Evolutionary conservation across 2,113 vertebrate species (phyloP), one percentile per base, ranked within the genome.

Genomic region (Empidonax traillii): DNA sequence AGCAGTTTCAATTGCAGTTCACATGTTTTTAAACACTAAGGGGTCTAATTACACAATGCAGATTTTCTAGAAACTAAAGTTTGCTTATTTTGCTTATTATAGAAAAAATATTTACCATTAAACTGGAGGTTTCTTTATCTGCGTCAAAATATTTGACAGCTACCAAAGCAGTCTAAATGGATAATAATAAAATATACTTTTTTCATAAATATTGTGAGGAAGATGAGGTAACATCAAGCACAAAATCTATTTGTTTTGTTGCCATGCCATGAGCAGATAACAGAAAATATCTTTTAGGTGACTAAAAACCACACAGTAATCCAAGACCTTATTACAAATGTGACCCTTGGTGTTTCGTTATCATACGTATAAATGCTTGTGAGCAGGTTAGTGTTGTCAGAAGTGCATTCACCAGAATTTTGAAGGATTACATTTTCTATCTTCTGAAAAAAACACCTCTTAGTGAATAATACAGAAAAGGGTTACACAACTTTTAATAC

Each of bases 381-480:
- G 88, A 77, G 83, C 22, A 88, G n/a, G 24, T 73, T 69, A 58
- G 10, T 59, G 13, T 94, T 95, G 39, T 66, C 72, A 86, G 31
- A 52, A 84, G 17, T 94, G 12, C 8, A 81, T 18, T 87, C 52
- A 62, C 58, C 47, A 62, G 33, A 31, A 84, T 59, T 31, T 66
- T 88, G 59, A 88, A 94, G 53, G 31, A 91, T 68, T 72, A 30
- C 39, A 30, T 95, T 93, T 96, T 43, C 24, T 87, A 13, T 76
- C 89, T 77, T 86, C 76, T 94, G 31, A 73, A 90, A 89, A 89
- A 90, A 44, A 16, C 30, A 82, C 25, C 55, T 46, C 20, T 4
- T 80, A 27, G 8, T 75, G 19, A 92, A 19, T 69, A 94, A 37
- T 75, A 71, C 95, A 72, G 43, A 67, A 67, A 61, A 61, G 6